Evolutionary conservation across 2,888 invertebrate genomes (phyloP).

Genomic region (Archaeoteleia sp.): DNA sequence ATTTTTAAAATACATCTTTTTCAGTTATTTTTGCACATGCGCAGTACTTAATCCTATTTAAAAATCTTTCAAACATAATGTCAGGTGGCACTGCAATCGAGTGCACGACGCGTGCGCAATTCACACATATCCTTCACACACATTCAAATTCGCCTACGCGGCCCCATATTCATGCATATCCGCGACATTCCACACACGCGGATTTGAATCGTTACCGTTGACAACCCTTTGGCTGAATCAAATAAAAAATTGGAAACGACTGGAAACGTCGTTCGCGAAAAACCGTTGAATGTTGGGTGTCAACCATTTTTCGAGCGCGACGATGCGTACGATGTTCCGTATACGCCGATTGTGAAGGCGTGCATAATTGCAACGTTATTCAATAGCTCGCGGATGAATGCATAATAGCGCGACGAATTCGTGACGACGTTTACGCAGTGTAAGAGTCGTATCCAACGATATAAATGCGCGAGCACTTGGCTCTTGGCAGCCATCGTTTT

Average conservation of each 20-base stretch:
- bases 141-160: no score
- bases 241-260: conserved; percentile 38
- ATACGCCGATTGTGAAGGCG: neutral
- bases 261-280: no score
- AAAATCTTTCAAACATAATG: no score
- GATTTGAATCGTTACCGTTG: conserved; percentile 40
- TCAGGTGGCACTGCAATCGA: no score
- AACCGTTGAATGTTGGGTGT: conserved; percentile 24
- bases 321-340: neutral
- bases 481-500: conserved; percentile 3
- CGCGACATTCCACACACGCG: conserved; percentile 29
- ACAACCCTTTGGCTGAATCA: conserved; percentile 40
- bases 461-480: neutral
- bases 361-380: neutral
- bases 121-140: no score
- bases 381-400: neutral
- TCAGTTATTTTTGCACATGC: no score
- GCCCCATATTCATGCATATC: no score
- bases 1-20: no score
- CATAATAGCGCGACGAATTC: conserved; percentile 1
- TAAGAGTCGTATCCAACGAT: neutral
- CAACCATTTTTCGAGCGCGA: neutral
- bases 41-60: no score
- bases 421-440: neutral
- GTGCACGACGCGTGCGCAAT: no score